phyloP scores from a whole-genome alignment of 2,888 invertebrate species.

The Ypsolopha scabrella region DNA sequence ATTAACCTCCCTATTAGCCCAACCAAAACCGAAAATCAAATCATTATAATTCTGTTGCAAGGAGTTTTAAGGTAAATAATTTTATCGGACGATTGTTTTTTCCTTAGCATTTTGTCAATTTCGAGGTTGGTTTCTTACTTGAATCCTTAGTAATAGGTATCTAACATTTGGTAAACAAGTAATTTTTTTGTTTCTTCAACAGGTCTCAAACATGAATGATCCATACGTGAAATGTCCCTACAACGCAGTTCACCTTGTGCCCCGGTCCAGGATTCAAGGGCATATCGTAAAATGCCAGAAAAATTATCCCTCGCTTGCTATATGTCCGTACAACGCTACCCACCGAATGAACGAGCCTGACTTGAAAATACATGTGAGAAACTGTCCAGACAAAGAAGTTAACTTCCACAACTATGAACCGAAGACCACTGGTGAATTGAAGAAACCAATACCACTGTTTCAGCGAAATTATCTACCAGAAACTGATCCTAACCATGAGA shows the following conservation, averaged over 20 bases:
- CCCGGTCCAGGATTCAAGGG: constrained; percentile 54
- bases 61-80: background rate
- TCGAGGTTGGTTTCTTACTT: too few relatives aligned
- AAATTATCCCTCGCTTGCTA: constrained; percentile 38
- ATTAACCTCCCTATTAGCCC: too few relatives aligned
- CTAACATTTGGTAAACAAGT: too few relatives aligned
- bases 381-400: constrained; percentile 18
- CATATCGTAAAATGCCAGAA: constrained; percentile 69
- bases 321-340: constrained; percentile 68
- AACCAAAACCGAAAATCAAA: background rate
- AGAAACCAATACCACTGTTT: constrained; percentile 17
- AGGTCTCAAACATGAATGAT: background rate
- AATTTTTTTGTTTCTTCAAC: too few relatives aligned
- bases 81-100: background rate
- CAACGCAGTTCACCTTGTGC: constrained; percentile 55
- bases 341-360: constrained; percentile 56
- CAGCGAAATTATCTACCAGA: constrained; percentile 25
- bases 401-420: constrained; percentile 16
- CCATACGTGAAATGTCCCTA: constrained; percentile 66
- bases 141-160: too few relatives aligned
- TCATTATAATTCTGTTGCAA: background rate
- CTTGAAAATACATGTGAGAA: constrained; percentile 22
- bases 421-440: constrained; percentile 11
- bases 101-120: too few relatives aligned
- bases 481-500: constrained; percentile 31